Evolutionary conservation across 1,140 invertebrate species (phyloP).

Genomic region (Cotesia vestalis): DNA sequence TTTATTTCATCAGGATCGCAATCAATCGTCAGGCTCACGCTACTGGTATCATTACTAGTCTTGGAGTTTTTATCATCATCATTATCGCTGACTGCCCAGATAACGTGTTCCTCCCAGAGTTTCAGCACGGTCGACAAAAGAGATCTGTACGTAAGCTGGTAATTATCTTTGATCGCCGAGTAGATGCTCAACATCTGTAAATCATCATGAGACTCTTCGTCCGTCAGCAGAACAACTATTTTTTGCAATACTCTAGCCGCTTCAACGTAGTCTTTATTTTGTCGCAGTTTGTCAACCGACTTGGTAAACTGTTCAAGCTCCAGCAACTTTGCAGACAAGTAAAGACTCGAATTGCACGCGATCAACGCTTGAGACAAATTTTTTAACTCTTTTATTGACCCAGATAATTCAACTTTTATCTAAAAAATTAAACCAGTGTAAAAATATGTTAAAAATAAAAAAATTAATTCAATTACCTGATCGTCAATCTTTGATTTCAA

Average conservation of each 20-base stretch:
- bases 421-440: constrained; percentile 44
- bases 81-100: constrained; percentile 49
- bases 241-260: constrained; percentile 65
- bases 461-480: constrained; percentile 47
- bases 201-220: constrained; percentile 57
- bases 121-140: constrained; percentile 61
- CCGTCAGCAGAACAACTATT: constrained; percentile 63
- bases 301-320: constrained; percentile 66
- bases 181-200: constrained; percentile 67
- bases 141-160: constrained; percentile 54
- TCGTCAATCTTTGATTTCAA: constrained; percentile 67
- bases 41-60: constrained; percentile 38
- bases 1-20: constrained; percentile 58
- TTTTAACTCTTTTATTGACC: constrained; percentile 68
- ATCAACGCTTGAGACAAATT: constrained; percentile 66
- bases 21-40: constrained; percentile 51
- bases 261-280: constrained; percentile 61
- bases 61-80: constrained; percentile 5
- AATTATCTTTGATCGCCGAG: constrained; percentile 56
- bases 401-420: constrained; percentile 69
- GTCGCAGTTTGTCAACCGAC: constrained; percentile 62
- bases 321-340: constrained; percentile 66
- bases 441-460: constrained; percentile 21
- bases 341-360: constrained; percentile 65
- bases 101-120: constrained; percentile 65